Percentiles rank a stretch among this genome's conserved stretches.
Evolutionary conservation across 1,140 invertebrate species (phyloP).

Genomic region (Nasonia longicornis): DNA sequence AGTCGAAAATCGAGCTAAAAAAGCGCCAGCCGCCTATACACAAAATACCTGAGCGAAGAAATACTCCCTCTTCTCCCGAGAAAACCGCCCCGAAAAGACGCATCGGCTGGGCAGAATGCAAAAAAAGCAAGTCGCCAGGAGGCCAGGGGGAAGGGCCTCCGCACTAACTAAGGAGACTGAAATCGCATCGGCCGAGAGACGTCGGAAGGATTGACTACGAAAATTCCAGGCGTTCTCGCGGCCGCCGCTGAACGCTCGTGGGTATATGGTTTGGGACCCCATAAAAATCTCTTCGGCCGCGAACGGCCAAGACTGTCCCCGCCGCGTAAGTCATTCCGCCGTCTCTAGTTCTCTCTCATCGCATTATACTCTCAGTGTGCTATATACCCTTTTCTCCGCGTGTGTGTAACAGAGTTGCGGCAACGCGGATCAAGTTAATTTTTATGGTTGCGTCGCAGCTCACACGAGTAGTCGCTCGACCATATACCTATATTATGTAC

Average conservation of each 20-base stretch:
- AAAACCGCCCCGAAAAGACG: slow-evolving; percentile 31
- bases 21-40: background rate
- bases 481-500: background rate
- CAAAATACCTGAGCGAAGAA: background rate
- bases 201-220: slow-evolving; percentile 51
- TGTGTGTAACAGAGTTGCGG: background rate
- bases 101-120: slow-evolving; percentile 7
- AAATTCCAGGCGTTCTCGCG: slow-evolving; percentile 59
- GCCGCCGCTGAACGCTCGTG: slow-evolving; percentile 48
- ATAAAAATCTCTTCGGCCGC: slow-evolving; percentile 66
- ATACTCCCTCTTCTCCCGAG: background rate
- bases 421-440: slow-evolving; percentile 45
- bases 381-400: background rate
- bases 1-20: slow-evolving; percentile 3
- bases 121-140: background rate
- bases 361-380: background rate
- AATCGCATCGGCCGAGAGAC: slow-evolving; percentile 46
- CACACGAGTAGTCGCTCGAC: background rate
- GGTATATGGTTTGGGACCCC: slow-evolving; percentile 50
- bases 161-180: background rate
- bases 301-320: slow-evolving; percentile 43
- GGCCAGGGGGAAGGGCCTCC: background rate
- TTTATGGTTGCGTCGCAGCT: slow-evolving; percentile 46
- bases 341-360: background rate
- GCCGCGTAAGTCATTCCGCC: slow-evolving; percentile 38